Conservation (phyloP, 2,797 vertebrate species). For the Prunella strophiata region DNA sequence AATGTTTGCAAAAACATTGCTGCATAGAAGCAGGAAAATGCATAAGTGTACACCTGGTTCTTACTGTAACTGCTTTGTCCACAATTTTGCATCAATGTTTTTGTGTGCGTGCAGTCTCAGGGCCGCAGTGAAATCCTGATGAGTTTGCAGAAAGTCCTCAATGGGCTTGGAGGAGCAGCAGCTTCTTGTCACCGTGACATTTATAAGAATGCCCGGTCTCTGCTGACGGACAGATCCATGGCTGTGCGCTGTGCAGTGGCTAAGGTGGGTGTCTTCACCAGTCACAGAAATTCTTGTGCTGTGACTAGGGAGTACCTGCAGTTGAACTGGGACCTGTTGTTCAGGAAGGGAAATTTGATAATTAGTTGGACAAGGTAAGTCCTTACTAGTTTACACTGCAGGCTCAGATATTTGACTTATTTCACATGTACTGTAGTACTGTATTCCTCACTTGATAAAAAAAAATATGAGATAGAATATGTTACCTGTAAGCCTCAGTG, state of each 20-base stretch:
- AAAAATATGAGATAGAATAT: background rate
- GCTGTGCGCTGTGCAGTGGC: constrained; percentile 95
- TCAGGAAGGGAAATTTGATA: background rate
- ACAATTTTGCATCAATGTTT: background rate
- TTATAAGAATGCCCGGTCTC: constrained; percentile 96
- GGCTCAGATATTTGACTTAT: background rate
- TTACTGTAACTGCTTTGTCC: background rate
- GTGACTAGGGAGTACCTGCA: background rate
- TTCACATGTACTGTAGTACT: background rate
- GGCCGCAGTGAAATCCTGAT: constrained; percentile 97
- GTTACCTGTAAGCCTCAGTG: background rate
- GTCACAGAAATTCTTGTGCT: background rate
- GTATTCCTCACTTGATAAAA: background rate
- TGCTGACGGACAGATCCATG: constrained; percentile 96
- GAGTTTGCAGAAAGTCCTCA: constrained; percentile 95
- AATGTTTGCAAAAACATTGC: background rate
- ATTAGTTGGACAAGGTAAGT: background rate
- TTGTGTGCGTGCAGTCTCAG: constrained; percentile 84
- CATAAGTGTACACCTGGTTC: background rate
- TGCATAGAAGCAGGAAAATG: background rate
- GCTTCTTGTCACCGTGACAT: constrained; percentile 97
- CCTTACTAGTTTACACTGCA: background rate
- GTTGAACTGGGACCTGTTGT: background rate
- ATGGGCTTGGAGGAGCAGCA: constrained; percentile 92
- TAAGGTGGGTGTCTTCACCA: constrained; percentile 80